Evolutionary conservation across 2,888 invertebrate species (phyloP), one percentile per base, ranked within the genome.

Genomic region (Chloroclysta siterata): DNA sequence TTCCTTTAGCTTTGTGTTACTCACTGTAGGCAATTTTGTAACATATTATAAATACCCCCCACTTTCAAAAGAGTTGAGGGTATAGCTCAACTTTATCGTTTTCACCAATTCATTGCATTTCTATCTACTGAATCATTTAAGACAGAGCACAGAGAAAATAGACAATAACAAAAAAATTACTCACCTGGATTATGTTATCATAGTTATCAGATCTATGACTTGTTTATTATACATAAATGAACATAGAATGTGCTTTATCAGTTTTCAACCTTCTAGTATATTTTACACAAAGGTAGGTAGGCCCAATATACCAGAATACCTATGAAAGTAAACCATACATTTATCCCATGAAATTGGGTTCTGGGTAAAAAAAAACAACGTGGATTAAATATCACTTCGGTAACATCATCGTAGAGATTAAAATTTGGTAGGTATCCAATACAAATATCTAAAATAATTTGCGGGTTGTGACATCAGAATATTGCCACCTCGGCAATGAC

Each of bases 401-500:
- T 39, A 39, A 41, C 15, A 54, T 14, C 47, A 53, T 15, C 44
- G 36, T 17, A n/a, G 42, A 51, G 7, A 22, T 76, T 72, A 50
- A 53, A 42, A 14, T 50, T 48, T 39, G 17, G 8, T 53, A 48
- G 36, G 42, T 33, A n/a, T 14, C n/a, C 46, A 29, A 22, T 42
- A 46, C 5, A 28, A 22, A 56, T 47, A 54, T 28, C 42, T 36
- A 80, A 39, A 39, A 77, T 79, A 79, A 79, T 83, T 70, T 68
- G 60, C 73, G 74, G 77, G 78, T 75, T 79, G 70, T 82, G 89
- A 89, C 89, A 87, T 82, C 78, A 80, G 72, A 84, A 87, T 86
- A 85, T 82, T 91, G 92, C 92, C 92, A 92, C 88, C 91, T 90
- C 83, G 81, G 89, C 92, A 91, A 79, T 77, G 72, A 70, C 70